Evolutionary conservation across 1,140 invertebrate genomes (phyloP).

Genomic region (Luehdorfia chinensis): DNA sequence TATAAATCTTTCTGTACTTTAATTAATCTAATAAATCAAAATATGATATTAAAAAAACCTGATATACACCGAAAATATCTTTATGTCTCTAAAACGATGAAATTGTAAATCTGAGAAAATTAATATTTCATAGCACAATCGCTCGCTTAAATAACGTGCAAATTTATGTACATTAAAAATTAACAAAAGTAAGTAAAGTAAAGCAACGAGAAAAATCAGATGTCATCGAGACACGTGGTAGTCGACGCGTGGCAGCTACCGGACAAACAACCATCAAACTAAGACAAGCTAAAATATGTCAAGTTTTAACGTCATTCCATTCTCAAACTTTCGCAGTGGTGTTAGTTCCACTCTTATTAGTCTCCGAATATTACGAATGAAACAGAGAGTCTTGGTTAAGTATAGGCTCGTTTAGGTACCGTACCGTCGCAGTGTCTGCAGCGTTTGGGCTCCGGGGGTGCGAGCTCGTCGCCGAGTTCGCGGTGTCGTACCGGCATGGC

Average conservation of each 20-base stretch:
- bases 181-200: no score
- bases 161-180: no score
- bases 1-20: no score
- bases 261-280: constrained; percentile 15
- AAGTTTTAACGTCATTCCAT: constrained; percentile 14
- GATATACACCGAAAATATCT: no score
- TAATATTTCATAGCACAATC: no score
- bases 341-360: constrained; percentile 15
- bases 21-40: no score
- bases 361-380: constrained; percentile 3
- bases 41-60: no score
- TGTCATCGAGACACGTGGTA: constrained; percentile 23
- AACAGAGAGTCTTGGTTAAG: constrained; percentile 16
- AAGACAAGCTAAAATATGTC: constrained; percentile 14
- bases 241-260: constrained; percentile 13
- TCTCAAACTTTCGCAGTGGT: not conserved
- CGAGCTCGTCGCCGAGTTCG: constrained; percentile 68
- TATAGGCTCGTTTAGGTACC: constrained; percentile 23
- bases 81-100: no score
- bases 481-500: constrained; percentile 75
- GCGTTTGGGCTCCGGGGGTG: constrained; percentile 75
- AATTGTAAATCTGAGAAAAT: no score
- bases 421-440: constrained; percentile 77
- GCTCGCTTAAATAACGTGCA: no score
- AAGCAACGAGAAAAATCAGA: no score